Evolutionary conservation across 1,140 invertebrate genomes (phyloP), one percentile per base, ranked within the genome.

Genomic region (Monomorium pharaonis): DNA sequence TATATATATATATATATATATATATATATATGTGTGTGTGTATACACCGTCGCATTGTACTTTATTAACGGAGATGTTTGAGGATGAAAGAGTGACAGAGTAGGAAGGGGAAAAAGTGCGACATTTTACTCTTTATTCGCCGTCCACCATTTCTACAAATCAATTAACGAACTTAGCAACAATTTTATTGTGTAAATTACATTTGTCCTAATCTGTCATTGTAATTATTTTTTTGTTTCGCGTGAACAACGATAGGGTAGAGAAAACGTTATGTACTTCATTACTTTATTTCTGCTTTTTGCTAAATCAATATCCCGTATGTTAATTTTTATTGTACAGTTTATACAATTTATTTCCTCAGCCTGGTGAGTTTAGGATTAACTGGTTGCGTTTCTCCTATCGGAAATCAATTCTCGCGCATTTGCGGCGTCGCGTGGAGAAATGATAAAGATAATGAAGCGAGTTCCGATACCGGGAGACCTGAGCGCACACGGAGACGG

Each of bases 391-490:
- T 74, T 47, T 37, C 24, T 14, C n/a, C 12, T 44, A 44, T 37
- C 56, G 47, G 10, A 84, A 69, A 89, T 83, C 88, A 70, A 88
- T 89, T 70, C 37, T 24, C 62, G 49, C 7, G 47, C 14, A 37
- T 12, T 63, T 56, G 58, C 42, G 21, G 44, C 60, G 27, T 42
- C 49, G 58, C 18, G 70, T 70, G 75, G 54, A 58, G 76, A 81
- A 88, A 89, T 89, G 85, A 89, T 89, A 89, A 89, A 83, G 87
- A 88, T 89, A 89, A 89, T 86, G 87, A 89, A 86, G 67, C 54
- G 56, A 33, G 42, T 58, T 24, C 9, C 37, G 54, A 72, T 58
- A 70, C 62, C 49, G 49, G 3, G 44, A 51, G 51, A 80, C 30
- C 63, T 54, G 67, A 27, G 21, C 54, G 75, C 37, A 16, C 54